Base-by-base conservation (phyloP, 2,113 vertebrate genomes). In the Odocoileus hemionus region DNA sequence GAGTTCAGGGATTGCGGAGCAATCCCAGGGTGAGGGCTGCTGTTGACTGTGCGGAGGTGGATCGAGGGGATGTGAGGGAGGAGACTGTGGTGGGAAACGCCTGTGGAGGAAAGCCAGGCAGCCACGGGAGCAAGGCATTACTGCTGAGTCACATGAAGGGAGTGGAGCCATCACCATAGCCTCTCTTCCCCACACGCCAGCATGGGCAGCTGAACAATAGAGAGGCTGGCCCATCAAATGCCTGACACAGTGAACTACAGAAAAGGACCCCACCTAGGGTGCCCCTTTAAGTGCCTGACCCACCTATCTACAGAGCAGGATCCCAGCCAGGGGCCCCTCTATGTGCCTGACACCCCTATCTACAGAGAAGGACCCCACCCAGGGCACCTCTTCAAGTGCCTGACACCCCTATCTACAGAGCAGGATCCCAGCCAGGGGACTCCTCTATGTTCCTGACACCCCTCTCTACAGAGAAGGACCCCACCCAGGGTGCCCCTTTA, bases 71-170 rank as follows among this genome's bases (percentile, higher is more conserved):
- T 67, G 64, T 70, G n/a, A 70, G 9, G 9, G 17, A 21, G 64
- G n/a, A 70, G 9, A 70, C 0, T 70, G n/a, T 36, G n/a, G 19
- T 19, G 0, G 1, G 10, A 70, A 70, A 23, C 23, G 64, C n/a
- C 64, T 36, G 17, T 36, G 17, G 64, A 70, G 17, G 64, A 70
- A 70, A 70, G 64, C 64, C n/a, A 70, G 64, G 64, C 17, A 36
- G n/a, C 4, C 4, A 5, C 10, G 64, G 33, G 21, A 70, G 64
- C 33, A 70, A 36, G n/a, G n/a, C 0, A 4, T 21, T 36, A 36
- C 17, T 70, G n/a, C 64, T 67, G 4, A 67, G 64, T n/a, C 64
- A 10, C 10, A 4, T 4, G 17, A 11, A 67, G 9, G 2, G 8
- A 17, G n/a, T 70, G n/a, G 17, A 36, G n/a, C 64, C 17, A 70